Conservation (phyloP, 1,140 invertebrate genomes). For the Diachasmimorpha longicaudata region DNA sequence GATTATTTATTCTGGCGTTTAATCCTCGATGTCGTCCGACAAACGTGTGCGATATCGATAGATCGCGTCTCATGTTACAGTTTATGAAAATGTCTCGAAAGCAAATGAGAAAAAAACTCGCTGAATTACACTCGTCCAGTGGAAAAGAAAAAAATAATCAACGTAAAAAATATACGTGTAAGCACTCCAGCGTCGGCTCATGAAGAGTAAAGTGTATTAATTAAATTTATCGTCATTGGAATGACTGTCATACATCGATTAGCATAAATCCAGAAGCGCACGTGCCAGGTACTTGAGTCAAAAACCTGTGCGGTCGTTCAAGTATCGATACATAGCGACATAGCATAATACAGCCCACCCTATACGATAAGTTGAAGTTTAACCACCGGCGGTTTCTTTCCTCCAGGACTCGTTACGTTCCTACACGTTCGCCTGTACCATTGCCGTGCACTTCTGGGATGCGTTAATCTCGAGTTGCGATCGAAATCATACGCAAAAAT, state of each 20-base stretch:
- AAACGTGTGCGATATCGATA: too few relatives aligned
- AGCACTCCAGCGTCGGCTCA: too few relatives aligned
- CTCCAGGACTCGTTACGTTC: conserved; percentile 31
- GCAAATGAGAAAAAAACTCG: background rate
- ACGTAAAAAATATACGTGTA: background rate
- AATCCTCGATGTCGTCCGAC: too few relatives aligned
- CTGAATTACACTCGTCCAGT: background rate
- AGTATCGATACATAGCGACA: background rate
- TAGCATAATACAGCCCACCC: background rate
- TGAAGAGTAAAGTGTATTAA: background rate
- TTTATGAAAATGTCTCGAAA: too few relatives aligned
- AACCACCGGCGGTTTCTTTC: conserved; percentile 7
- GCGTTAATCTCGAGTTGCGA: conserved; percentile 45
- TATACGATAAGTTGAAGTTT: background rate
- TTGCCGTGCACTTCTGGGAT: conserved; percentile 14
- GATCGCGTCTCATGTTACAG: too few relatives aligned
- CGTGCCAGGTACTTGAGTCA: background rate
- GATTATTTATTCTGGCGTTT: background rate
- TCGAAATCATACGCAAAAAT: conserved; percentile 54
- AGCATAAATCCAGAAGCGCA: background rate
- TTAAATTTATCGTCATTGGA: background rate
- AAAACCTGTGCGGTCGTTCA: background rate
- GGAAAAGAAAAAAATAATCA: background rate
- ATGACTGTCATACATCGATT: conserved; percentile 2
- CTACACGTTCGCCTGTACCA: conserved; percentile 23